Evolutionary conservation across 2,113 vertebrate genomes (phyloP), one percentile per base, ranked within the genome.

Genomic region (Ifrita kowaldi): DNA sequence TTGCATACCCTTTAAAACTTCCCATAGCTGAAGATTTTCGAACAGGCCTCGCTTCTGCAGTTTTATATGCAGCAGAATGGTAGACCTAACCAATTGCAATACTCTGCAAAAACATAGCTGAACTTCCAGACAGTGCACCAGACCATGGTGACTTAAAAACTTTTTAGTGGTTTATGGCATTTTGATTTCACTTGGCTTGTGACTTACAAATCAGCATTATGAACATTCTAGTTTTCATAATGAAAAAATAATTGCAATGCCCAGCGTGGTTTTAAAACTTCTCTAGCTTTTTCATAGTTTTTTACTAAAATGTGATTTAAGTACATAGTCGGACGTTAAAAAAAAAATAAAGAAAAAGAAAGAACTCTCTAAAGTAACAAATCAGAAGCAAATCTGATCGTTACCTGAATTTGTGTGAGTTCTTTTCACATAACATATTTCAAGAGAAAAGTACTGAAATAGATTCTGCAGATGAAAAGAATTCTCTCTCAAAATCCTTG

Each of bases 121-220:
- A 93, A 93, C 33, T 88, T 93, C 63, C 65, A 84, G 77, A 94
- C 88, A 89, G 80, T 94, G 80, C 62, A 90, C 64, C 82, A 94
- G 57, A 92, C 62, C 57, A 93, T 47, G 64, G 53, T 92, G 60
- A 90, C 90, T 89, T 88, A 18, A 74, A 96, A 96, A 95, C 53
- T 75, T 92, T 74, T 71, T 16, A 95, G 86, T 37, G 55, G 62
- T 93, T 62, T 92, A 95, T 46, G 27, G 91, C 55, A 90, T 89
- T 84, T 96, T 73, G 73, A 94, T 87, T 93, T 94, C 81, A 80
- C 79, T 75, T 87, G 74, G 65, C 67, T 71, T 87, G 62, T 81
- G 77, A 84, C 76, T 84, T 96, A 79, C 30, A 8, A 94, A 96
- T 63, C 42, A 78, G 32, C 65, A 92, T 52, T 79, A 70, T 13